A percentile compares a stretch with the other conserved stretches of the same genome.
phyloP scores from a whole-genome alignment of 2,797 vertebrate genomes.

The Sebastes iracundus region DNA sequence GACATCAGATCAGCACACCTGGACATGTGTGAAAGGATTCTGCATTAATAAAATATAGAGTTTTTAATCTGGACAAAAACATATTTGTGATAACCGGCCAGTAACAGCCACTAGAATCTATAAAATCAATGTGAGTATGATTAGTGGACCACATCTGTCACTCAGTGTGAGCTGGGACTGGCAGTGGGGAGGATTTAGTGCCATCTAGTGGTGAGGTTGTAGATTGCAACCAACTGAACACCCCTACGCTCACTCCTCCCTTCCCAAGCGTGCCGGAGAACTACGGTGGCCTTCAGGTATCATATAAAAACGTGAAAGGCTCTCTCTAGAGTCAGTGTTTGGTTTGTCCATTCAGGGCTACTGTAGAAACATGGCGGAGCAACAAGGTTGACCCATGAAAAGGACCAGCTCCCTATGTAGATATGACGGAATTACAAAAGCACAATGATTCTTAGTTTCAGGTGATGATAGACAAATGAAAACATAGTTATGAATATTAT shows the following conservation, averaged over 20 bases:
- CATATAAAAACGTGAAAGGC: too few relatives aligned
- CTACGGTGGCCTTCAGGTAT: too few relatives aligned
- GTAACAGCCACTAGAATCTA: not conserved
- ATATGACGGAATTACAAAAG: not conserved
- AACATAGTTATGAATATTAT: not conserved
- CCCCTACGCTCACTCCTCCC: too few relatives aligned
- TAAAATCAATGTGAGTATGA: not conserved
- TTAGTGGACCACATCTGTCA: not conserved
- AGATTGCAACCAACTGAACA: not conserved
- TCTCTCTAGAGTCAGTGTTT: too few relatives aligned
- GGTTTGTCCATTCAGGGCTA: too few relatives aligned
- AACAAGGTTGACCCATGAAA: too few relatives aligned
- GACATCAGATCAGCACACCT: conserved; percentile 71
- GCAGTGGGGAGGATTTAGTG: not conserved
- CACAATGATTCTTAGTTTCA: not conserved
- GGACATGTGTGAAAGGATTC: not conserved
- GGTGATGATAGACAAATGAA: not conserved
- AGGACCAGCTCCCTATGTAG: too few relatives aligned
- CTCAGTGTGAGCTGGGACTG: not conserved
- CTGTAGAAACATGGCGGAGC: too few relatives aligned
- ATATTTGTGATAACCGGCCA: not conserved
- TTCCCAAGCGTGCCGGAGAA: too few relatives aligned
- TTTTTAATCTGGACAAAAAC: not conserved
- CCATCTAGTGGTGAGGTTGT: not conserved
- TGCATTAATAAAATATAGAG: not conserved